These are phyloP conservation scores for Oasisia sp. DNA, from an alignment of 2,888 invertebrate genomes.

Conservation along the genomic window DNA sequence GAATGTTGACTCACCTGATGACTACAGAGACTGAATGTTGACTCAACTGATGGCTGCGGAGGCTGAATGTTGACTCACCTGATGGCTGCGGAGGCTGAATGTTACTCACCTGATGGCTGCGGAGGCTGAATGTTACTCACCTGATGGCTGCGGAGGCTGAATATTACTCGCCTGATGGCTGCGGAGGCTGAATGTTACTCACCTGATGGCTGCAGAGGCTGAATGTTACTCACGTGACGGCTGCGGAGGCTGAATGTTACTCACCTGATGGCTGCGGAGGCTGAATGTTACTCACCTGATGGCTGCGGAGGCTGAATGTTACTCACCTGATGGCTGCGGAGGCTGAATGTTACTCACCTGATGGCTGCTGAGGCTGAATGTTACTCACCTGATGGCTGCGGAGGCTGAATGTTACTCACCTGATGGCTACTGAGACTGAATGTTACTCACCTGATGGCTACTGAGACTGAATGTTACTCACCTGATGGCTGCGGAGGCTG, in stretches of 20 bases:
- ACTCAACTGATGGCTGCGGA: not conserved
- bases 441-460: not conserved
- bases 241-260: not conserved
- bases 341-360: not conserved
- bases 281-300: not conserved
- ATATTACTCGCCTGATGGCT: not conserved
- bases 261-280: not conserved
- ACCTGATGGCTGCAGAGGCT: not conserved
- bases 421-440: not conserved
- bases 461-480: not conserved
- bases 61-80: not conserved
- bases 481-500: constrained; percentile 13
- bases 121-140: constrained; percentile 1
- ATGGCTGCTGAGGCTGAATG: not conserved
- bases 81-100: not conserved
- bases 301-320: not conserved
- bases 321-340: not conserved
- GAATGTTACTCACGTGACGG: not conserved
- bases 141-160: constrained; percentile 17
- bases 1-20: not conserved
- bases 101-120: too few species aligned
- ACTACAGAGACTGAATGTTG: not conserved
- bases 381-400: not conserved
- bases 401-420: not conserved
- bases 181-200: not conserved